phyloP scores from a whole-genome alignment of 2,888 invertebrate genomes.

The Tribolium freemani region DNA sequence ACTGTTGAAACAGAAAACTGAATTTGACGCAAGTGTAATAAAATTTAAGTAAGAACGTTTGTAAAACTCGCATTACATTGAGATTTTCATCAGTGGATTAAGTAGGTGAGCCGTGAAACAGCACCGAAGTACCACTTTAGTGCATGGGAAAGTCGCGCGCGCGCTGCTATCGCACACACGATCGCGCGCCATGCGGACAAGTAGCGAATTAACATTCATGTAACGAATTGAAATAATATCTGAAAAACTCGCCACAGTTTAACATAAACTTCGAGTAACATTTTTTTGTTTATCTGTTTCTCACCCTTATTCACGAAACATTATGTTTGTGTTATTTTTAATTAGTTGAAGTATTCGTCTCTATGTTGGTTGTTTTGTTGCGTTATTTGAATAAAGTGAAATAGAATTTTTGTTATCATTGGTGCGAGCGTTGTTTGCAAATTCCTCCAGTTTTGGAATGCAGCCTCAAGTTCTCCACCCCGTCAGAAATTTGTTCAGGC shows the following conservation, averaged over 20 bases:
- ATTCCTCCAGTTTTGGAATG: constrained; percentile 48
- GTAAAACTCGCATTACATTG: constrained; percentile 53
- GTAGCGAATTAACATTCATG: constrained; percentile 64
- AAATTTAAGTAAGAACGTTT: constrained; percentile 28
- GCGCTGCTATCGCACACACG: constrained; percentile 60
- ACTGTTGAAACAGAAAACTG: no score
- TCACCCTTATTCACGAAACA: no score
- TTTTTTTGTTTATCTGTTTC: background rate
- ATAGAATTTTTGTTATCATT: background rate
- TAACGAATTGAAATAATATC: constrained; percentile 55
- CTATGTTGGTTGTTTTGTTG: background rate
- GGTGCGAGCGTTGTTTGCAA: constrained; percentile 26
- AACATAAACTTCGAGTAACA: background rate
- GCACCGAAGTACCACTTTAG: constrained; percentile 58
- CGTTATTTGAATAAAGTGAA: background rate
- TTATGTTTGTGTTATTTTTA: no score
- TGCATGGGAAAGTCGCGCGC: constrained; percentile 62
- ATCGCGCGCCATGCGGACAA: constrained; percentile 61
- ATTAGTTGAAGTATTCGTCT: no score
- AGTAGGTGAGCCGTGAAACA: constrained; percentile 62
- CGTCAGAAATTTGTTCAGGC: constrained; percentile 47
- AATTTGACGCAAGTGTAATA: constrained; percentile 25
- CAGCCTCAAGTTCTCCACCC: constrained; percentile 45
- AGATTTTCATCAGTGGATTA: constrained; percentile 61
- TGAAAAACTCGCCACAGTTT: background rate